Percentiles rank a stretch among this genome's conserved stretches.
These are phyloP conservation scores for Spilarctia lutea DNA, from an alignment of 2,888 invertebrate species.

Conservation along the genomic window DNA sequence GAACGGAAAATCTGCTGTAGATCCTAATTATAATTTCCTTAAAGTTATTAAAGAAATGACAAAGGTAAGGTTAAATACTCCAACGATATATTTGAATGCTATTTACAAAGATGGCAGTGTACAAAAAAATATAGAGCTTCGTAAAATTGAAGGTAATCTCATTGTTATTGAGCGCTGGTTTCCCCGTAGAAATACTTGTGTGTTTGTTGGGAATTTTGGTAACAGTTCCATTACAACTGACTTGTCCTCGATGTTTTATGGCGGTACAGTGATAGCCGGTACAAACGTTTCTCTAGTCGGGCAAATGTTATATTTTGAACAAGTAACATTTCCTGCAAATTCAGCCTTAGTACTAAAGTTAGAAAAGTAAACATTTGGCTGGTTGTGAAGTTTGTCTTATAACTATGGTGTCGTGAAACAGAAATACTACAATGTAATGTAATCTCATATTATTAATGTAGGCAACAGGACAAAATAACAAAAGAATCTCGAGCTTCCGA, in stretches of 20 bases:
- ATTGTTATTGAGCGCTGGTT: conserved; percentile 92
- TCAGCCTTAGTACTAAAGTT: conserved; percentile 79
- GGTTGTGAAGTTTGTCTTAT: not conserved
- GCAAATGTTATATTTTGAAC: conserved; percentile 75
- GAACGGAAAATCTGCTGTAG: conserved; percentile 86
- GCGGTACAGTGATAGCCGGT: conserved; percentile 86
- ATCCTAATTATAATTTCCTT: conserved; percentile 82
- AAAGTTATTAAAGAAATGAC: conserved; percentile 87
- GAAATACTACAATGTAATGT: not conserved
- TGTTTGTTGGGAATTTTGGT: conserved; percentile 91
- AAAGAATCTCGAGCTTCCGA: not conserved
- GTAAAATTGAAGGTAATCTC: conserved; percentile 88
- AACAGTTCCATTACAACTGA: conserved; percentile 87
- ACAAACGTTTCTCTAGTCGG: conserved; percentile 75
- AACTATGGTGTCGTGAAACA: not conserved
- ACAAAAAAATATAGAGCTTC: conserved; percentile 89
- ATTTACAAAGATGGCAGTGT: conserved; percentile 88
- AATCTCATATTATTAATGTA: no score
- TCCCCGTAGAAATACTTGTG: conserved; percentile 92
- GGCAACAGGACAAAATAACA: not conserved
- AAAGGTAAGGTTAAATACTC: conserved; percentile 87
- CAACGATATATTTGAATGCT: conserved; percentile 91
- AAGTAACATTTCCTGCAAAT: conserved; percentile 77
- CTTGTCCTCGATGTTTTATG: conserved; percentile 91
- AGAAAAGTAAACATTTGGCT: conserved; percentile 65